phyloP scores from a whole-genome alignment of 2,888 invertebrate species.

The Hypolimnas misippus region DNA sequence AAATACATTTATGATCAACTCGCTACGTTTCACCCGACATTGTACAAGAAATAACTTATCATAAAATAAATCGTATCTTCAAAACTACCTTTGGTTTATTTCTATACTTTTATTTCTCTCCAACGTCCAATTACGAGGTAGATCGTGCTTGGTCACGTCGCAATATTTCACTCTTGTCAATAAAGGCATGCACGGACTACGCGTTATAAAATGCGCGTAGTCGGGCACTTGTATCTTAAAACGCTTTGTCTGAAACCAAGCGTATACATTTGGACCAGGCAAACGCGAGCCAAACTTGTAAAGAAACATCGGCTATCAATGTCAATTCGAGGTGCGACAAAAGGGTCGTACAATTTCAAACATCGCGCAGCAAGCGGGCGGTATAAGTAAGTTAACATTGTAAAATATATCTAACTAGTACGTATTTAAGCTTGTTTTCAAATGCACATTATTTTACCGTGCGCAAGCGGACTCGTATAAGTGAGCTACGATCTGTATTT shows the following conservation, averaged over 20 bases:
- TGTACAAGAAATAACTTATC: slow-evolving; percentile 1
- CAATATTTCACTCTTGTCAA: slow-evolving; percentile 38
- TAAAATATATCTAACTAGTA: too few relatives aligned
- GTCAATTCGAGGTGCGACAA: too few relatives aligned
- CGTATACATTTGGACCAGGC: too few relatives aligned
- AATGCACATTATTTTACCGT: too few relatives aligned
- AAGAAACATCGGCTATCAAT: too few relatives aligned
- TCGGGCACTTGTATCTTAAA: slow-evolving; percentile 33
- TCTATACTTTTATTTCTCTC: slow-evolving; percentile 23
- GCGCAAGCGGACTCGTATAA: too few relatives aligned
- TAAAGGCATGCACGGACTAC: slow-evolving; percentile 37
- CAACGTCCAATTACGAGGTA: slow-evolving; percentile 32
- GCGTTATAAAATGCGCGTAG: slow-evolving; percentile 32
- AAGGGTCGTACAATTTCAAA: too few relatives aligned
- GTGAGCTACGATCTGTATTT: too few relatives aligned
- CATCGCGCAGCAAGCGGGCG: too few relatives aligned
- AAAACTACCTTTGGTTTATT: slow-evolving; percentile 1
- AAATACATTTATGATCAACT: neutral
- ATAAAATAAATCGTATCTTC: slow-evolving; percentile 4
- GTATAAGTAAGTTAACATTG: too few relatives aligned
- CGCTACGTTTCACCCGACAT: slow-evolving; percentile 1
- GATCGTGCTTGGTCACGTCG: slow-evolving; percentile 29
- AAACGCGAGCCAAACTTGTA: too few relatives aligned
- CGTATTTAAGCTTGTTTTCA: too few relatives aligned
- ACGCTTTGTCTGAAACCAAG: neutral